Percentiles rank a stretch among this genome's conserved stretches.
phyloP scores from a whole-genome alignment of 2,113 vertebrate species.

The Archocentrus centrarchus region DNA sequence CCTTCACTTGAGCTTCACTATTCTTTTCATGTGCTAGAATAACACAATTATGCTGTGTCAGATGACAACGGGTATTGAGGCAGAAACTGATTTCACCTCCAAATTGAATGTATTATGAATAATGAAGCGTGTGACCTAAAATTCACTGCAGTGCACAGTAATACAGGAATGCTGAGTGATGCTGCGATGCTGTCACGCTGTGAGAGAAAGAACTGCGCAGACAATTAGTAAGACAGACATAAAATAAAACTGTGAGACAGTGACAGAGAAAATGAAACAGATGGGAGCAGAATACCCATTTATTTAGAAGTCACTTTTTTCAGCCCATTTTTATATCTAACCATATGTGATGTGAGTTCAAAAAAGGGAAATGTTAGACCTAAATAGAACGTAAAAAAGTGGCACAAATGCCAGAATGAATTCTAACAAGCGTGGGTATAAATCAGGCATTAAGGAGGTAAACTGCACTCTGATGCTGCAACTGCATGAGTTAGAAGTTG shows the following conservation, averaged over 20 bases:
- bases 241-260: background rate
- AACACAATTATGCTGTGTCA: conserved; percentile 4
- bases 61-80: conserved; percentile 43
- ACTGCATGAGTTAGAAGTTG: conserved; percentile 6
- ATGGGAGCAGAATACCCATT: background rate
- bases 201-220: background rate
- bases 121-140: conserved; percentile 71
- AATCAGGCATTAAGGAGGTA: background rate
- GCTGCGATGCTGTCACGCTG: conserved; percentile 39
- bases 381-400: conserved; percentile 1
- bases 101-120: conserved; percentile 61
- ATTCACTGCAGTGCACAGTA: conserved; percentile 43
- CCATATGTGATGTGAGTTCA: background rate
- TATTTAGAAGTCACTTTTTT: background rate
- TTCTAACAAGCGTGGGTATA: background rate
- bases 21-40: background rate
- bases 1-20: background rate
- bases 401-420: background rate
- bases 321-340: background rate
- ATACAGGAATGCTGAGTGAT: conserved; percentile 55
- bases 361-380: background rate
- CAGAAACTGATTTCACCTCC: conserved; percentile 59
- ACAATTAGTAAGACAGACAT: background rate
- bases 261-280: background rate
- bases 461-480: background rate